phyloP scores from a whole-genome alignment of 2,113 vertebrate genomes.

The Neopipo cinnamomea region DNA sequence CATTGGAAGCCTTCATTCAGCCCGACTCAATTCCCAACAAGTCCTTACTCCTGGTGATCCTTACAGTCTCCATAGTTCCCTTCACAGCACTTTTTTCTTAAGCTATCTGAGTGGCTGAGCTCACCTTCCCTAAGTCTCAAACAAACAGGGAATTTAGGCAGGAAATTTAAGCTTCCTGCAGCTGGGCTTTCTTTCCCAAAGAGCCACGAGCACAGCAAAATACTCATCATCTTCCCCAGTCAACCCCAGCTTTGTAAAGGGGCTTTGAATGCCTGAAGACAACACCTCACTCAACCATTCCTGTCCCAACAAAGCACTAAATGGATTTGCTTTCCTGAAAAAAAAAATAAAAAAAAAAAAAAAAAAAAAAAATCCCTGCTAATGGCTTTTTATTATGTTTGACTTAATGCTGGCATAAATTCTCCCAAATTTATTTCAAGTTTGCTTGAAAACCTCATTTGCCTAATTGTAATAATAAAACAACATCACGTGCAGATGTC shows the following conservation, averaged over 20 bases:
- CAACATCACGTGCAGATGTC: conserved; percentile 50
- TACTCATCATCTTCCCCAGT: not conserved
- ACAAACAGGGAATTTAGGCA: not conserved
- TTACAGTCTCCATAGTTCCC: fast-evolving
- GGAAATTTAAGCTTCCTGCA: not conserved
- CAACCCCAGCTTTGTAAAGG: not conserved
- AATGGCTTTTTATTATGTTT: conserved; percentile 2
- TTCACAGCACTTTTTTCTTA: not conserved
- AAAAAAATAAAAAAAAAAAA: not conserved
- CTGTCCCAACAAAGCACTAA: not conserved
- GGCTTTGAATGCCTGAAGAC: not conserved
- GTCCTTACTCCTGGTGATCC: not conserved
- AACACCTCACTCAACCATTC: not conserved
- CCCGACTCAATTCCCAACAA: not conserved
- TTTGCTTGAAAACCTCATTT: conserved; percentile 65
- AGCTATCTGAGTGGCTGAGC: not conserved
- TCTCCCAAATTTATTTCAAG: conserved; percentile 54
- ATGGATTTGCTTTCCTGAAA: not conserved
- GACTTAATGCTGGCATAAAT: conserved; percentile 36
- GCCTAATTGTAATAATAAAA: conserved; percentile 67
- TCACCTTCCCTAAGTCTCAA: not conserved
- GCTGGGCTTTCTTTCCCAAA: not conserved
- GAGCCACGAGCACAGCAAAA: not conserved
- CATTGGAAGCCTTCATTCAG: not conserved
- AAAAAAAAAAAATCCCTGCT: not conserved